Base-by-base conservation (phyloP, 2,113 vertebrate species). In the Cervus canadensis region DNA sequence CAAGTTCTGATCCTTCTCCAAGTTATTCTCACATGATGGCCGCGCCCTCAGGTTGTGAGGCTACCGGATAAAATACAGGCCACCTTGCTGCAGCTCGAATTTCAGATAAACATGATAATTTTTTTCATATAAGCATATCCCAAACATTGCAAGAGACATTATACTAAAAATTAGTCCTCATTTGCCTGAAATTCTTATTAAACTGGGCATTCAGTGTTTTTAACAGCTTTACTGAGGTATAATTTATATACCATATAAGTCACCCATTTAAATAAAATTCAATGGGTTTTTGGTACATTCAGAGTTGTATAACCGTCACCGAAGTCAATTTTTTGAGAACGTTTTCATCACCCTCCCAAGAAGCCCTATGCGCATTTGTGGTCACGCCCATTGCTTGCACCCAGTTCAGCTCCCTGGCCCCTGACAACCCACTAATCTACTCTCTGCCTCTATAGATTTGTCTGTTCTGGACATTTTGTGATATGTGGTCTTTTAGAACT, bases 301-400 rank as follows among this genome's bases (percentile, higher is more conserved):
- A 6, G 45, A 45, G 43, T n/a, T 43, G 30, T 26, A 30, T 5
- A 2, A 40, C n/a, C 3, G 9, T 19, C 40, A 26, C 50, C 33
- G 50, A 25, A 15, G 19, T 56, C 48, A 28, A 54, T 25, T 48
- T 59, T 19, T 64, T 33, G 1, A 81, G 74, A 36, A 56, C 30
- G 43, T 25, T 59, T 67, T 26, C 33, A 71, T 67, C 83, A 59
- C 50, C 33, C 17, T 50, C 23, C 0, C 30, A 45, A 64, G 45
- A 54, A 60, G 19, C 4, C 17, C 15, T 8, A 0, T 1, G 17
- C 2, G 23, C 36, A 13, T 25, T 14, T 40, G 40, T 33, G 50
- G 33, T 14, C 23, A 7, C 16, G n/a, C 9, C 9, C 16, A 62
- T 2, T 26, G 15, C 56, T 52, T 28, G 3, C 11, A 4, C 33